These are phyloP conservation scores for Trachelipus rathkii DNA, from an alignment of 1,140 invertebrate genomes.

Conservation along the genomic window DNA sequence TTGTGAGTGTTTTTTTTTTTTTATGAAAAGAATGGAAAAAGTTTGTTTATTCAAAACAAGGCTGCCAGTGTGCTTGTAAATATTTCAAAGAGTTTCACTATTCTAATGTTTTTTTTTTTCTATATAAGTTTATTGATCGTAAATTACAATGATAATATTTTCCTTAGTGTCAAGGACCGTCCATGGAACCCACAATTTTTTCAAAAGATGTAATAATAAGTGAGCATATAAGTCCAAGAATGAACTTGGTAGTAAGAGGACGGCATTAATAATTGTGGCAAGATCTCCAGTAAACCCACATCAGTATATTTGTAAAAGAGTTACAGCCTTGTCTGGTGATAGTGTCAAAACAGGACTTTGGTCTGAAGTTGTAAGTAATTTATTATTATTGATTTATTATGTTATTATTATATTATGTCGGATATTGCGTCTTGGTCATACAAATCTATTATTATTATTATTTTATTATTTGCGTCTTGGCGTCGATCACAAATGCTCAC, in stretches of 20 bases:
- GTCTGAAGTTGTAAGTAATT: constrained; percentile 39
- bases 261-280: constrained; percentile 77
- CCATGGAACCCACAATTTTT: constrained; percentile 83
- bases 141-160: neutral
- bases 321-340: constrained; percentile 71
- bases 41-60: too few species aligned
- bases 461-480: too few species aligned
- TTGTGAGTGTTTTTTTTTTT: too few species aligned
- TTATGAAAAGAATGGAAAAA: too few species aligned
- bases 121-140: too few species aligned
- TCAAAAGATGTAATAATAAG: constrained; percentile 74
- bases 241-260: constrained; percentile 63
- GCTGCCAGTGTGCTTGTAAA: too few species aligned
- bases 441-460: too few species aligned
- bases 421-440: too few species aligned
- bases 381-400: constrained; percentile 1
- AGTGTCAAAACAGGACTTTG: constrained; percentile 53
- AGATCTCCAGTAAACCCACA: constrained; percentile 72
- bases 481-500: too few species aligned
- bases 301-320: constrained; percentile 78
- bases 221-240: constrained; percentile 67
- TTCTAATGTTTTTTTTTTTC: too few species aligned
- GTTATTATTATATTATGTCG: too few species aligned
- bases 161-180: constrained; percentile 58
- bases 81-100: too few species aligned